A percentile compares a stretch with the other conserved stretches of the same genome.
Evolutionary conservation across 2,797 vertebrate genomes (phyloP).

Genomic region (Oreochromis mossambicus): DNA sequence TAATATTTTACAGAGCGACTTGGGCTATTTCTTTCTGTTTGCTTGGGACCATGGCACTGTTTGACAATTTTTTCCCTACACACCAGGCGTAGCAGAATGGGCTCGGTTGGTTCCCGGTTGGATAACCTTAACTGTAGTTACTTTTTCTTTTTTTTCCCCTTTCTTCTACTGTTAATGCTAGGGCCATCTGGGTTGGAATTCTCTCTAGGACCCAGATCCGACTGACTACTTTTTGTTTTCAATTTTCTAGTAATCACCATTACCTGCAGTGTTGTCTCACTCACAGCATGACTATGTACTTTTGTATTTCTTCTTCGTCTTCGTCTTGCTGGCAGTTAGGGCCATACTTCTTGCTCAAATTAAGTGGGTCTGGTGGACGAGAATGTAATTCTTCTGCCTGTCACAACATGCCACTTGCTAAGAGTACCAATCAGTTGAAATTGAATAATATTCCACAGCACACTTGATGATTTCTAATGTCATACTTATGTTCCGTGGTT

Average conservation of each 20-base stretch:
- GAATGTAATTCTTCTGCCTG: neutral
- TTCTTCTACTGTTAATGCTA: accelerated
- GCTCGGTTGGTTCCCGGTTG: accelerated
- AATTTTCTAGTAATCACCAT: accelerated
- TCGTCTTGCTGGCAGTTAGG: neutral
- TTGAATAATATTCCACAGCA: accelerated
- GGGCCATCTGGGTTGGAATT: accelerated
- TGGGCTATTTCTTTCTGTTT: neutral
- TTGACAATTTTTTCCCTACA: accelerated
- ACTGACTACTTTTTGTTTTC: neutral
- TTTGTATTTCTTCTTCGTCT: neutral
- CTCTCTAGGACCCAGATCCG: neutral
- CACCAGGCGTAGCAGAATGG: neutral
- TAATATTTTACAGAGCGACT: too few relatives aligned
- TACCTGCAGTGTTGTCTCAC: accelerated
- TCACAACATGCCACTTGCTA: neutral
- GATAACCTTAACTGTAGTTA: too few relatives aligned
- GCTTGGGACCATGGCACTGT: accelerated
- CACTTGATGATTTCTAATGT: neutral
- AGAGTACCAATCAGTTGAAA: neutral
- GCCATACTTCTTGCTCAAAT: neutral
- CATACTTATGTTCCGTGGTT: accelerated
- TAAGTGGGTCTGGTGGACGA: neutral
- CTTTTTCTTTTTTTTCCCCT: neutral
- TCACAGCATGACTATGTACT: neutral